Conservation (phyloP, 2,113 vertebrate species). For the Trematocara nigrifrons region DNA sequence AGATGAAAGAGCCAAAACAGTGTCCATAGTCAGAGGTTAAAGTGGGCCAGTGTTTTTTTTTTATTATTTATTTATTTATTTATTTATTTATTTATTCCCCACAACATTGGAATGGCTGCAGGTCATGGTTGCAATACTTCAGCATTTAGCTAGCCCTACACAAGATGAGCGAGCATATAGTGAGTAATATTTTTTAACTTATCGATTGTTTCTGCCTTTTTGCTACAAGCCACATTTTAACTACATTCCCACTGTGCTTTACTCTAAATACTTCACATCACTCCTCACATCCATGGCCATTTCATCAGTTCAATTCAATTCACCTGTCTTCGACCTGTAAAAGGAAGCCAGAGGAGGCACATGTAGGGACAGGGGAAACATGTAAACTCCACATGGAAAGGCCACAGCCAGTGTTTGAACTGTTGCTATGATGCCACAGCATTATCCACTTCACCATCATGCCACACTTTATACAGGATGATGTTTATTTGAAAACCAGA, state of each 20-base stretch:
- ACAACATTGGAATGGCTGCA: not conserved
- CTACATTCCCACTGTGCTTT: not conserved
- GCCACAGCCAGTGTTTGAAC: not conserved
- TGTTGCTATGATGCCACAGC: not conserved
- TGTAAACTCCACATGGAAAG: not conserved
- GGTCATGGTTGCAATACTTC: not conserved
- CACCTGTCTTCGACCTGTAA: not conserved
- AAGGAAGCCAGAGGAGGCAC: not conserved
- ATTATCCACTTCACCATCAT: not conserved
- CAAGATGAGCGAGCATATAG: not conserved
- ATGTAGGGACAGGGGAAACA: not conserved
- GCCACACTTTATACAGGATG: not conserved
- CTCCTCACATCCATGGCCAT: not conserved
- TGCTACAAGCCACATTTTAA: not conserved
- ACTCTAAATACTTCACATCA: not conserved
- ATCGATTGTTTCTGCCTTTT: not conserved
- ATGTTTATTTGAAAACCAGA: not conserved
- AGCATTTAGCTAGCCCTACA: not conserved
- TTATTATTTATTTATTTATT: not conserved
- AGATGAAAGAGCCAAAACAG: not conserved
- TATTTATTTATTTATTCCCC: fast-evolving
- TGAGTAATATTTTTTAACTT: not conserved
- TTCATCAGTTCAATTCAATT: not conserved
- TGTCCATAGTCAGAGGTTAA: not conserved
- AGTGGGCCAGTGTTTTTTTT: not conserved